Percentiles rank a stretch among this genome's conserved stretches.
phyloP scores from a whole-genome alignment of 2,888 invertebrate species.

The Blera fallax region DNA sequence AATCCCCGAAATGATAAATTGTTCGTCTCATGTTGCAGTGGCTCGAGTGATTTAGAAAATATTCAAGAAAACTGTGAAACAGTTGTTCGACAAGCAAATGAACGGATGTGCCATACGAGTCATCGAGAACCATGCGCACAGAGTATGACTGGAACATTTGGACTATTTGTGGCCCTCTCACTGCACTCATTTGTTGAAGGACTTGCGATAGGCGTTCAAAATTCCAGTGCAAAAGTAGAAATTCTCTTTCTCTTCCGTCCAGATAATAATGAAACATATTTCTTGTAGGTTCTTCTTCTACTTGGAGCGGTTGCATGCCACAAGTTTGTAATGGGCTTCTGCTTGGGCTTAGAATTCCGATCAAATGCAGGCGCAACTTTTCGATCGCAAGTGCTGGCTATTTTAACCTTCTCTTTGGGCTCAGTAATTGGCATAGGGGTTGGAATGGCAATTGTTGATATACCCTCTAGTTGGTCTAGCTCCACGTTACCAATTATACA shows the following conservation, averaged over 20 bases:
- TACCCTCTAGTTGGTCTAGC: constrained; percentile 81
- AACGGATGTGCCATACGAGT: constrained; percentile 85
- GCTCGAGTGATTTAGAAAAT: background rate
- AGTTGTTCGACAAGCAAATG: constrained; percentile 77
- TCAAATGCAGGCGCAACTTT: constrained; percentile 81
- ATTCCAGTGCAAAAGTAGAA: constrained; percentile 84
- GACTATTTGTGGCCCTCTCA: constrained; percentile 88
- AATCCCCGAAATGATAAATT: constrained; percentile 9
- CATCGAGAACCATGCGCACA: constrained; percentile 86
- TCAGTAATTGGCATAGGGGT: constrained; percentile 87
- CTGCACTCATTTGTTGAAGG: constrained; percentile 92
- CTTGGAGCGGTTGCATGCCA: constrained; percentile 89
- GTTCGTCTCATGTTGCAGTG: background rate
- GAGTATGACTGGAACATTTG: constrained; percentile 85
- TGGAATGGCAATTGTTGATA: constrained; percentile 85
- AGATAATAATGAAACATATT: constrained; percentile 49
- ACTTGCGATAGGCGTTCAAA: constrained; percentile 90
- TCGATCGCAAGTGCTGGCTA: constrained; percentile 83
- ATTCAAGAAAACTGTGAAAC: constrained; percentile 73
- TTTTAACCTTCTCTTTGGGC: constrained; percentile 86
- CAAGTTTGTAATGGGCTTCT: constrained; percentile 91
- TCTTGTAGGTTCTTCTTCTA: constrained; percentile 85
- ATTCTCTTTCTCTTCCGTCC: constrained; percentile 22
- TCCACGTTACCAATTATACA: constrained; percentile 85
- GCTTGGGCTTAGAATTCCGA: constrained; percentile 89